These are phyloP conservation scores for Phasia obesa DNA, from an alignment of 2,888 invertebrate genomes.

Conservation along the genomic window DNA sequence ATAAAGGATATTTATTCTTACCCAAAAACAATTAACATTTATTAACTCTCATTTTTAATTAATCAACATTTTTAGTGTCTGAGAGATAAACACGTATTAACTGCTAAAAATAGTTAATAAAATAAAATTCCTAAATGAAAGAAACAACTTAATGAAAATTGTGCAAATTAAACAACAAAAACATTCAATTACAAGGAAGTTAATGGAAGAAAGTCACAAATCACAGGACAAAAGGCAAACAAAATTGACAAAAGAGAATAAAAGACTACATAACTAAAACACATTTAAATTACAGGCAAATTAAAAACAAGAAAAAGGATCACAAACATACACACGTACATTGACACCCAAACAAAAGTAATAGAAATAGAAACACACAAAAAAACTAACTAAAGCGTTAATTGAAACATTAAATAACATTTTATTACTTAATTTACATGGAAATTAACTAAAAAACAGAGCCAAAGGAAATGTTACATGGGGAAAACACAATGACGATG, in stretches of 20 bases:
- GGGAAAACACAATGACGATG: slow-evolving; percentile 39
- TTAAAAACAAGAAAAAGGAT: slow-evolving; percentile 63
- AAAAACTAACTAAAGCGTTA: slow-evolving; percentile 74
- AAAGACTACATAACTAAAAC: slow-evolving; percentile 36
- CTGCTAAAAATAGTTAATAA: slow-evolving; percentile 62
- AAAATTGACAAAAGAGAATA: slow-evolving; percentile 1
- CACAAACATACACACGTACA: not conserved
- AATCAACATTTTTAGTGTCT: slow-evolving; percentile 63
- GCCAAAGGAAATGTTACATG: slow-evolving; percentile 36
- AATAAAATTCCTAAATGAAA: slow-evolving; percentile 54
- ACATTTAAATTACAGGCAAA: slow-evolving; percentile 68
- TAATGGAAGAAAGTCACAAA: slow-evolving; percentile 13
- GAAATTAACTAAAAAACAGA: slow-evolving; percentile 78
- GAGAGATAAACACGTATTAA: slow-evolving; percentile 45
- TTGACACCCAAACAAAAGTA: slow-evolving; percentile 10
- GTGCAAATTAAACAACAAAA: slow-evolving; percentile 65
- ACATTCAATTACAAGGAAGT: slow-evolving; percentile 32
- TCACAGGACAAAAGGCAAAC: slow-evolving; percentile 17
- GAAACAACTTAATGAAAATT: slow-evolving; percentile 68
- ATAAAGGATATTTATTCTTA: not conserved
- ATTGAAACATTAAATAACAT: slow-evolving; percentile 81
- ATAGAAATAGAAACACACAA: slow-evolving; percentile 6
- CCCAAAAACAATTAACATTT: slow-evolving; percentile 55
- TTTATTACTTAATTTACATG: slow-evolving; percentile 82
- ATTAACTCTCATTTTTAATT: slow-evolving; percentile 51